A percentile compares a stretch with the other conserved stretches of the same genome.
These are phyloP conservation scores for Drosophila seguyi DNA, from an alignment of 1,140 invertebrate species.

Conservation along the genomic window DNA sequence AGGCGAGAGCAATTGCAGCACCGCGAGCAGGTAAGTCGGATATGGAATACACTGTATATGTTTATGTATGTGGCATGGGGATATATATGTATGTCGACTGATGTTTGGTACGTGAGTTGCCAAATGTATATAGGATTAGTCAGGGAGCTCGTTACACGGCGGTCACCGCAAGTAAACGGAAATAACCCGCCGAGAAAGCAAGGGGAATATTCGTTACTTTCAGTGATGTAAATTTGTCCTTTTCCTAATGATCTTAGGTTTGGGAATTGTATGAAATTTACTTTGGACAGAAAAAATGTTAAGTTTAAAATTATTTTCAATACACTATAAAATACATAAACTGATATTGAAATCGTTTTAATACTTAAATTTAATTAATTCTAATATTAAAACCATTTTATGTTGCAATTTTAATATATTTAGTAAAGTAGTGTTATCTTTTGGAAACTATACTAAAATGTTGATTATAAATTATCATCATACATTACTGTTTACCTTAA, in stretches of 20 bases:
- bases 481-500: too few relatives aligned
- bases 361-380: too few relatives aligned
- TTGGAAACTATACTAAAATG: too few relatives aligned
- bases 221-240: not conserved
- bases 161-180: slow-evolving; percentile 36
- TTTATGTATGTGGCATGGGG: not conserved
- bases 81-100: slow-evolving; percentile 25
- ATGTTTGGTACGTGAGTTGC: slow-evolving; percentile 71
- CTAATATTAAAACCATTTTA: too few relatives aligned
- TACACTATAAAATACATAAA: not conserved
- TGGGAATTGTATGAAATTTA: not conserved
- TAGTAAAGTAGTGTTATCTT: too few relatives aligned
- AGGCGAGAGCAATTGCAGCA: slow-evolving; percentile 63
- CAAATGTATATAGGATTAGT: slow-evolving; percentile 63
- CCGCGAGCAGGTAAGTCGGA: slow-evolving; percentile 39
- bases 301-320: too few relatives aligned
- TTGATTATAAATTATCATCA: too few relatives aligned
- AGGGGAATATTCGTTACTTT: slow-evolving; percentile 1
- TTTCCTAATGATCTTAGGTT: not conserved
- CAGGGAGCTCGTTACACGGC: slow-evolving; percentile 35
- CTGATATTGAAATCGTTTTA: too few relatives aligned
- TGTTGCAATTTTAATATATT: too few relatives aligned
- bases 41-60: slow-evolving; percentile 13
- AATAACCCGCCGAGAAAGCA: slow-evolving; percentile 32
- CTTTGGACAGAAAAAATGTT: not conserved